A percentile compares a stretch with the other conserved stretches of the same genome.
phyloP scores from a whole-genome alignment of 2,888 invertebrate genomes.

The Diadromus collaris region DNA sequence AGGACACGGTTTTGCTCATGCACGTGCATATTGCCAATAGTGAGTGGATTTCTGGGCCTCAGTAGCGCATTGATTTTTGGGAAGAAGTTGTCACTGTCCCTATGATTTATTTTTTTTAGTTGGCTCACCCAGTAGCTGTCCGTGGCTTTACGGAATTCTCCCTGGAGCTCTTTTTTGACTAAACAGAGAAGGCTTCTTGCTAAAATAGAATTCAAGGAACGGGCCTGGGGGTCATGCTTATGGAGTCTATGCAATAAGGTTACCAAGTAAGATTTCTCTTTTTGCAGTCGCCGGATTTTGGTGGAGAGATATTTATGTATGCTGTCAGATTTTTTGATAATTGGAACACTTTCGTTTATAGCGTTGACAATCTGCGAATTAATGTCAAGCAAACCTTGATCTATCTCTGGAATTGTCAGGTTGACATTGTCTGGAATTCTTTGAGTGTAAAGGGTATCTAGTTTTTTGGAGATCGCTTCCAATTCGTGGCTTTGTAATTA shows the following conservation, averaged over 20 bases:
- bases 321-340: neutral
- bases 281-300: neutral
- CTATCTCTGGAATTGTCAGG: neutral
- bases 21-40: neutral
- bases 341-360: neutral
- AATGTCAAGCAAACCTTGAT: neutral
- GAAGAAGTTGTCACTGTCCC: slow-evolving; percentile 42
- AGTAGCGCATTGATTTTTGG: slow-evolving; percentile 45
- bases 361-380: neutral
- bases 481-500: neutral
- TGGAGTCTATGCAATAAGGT: neutral
- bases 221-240: neutral
- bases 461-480: neutral
- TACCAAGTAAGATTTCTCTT: neutral
- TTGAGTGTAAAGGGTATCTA: neutral
- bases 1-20: neutral
- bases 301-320: neutral
- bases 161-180: neutral
- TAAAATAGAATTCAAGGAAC: neutral
- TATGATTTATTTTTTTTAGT: slow-evolving; percentile 40
- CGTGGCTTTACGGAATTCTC: neutral
- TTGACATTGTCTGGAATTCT: neutral
- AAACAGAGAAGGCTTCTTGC: neutral
- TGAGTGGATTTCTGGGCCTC: neutral
- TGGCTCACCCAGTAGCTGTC: slow-evolving; percentile 22